Evolutionary conservation across 2,113 vertebrate genomes (phyloP).

Genomic region (Aythya baeri): DNA sequence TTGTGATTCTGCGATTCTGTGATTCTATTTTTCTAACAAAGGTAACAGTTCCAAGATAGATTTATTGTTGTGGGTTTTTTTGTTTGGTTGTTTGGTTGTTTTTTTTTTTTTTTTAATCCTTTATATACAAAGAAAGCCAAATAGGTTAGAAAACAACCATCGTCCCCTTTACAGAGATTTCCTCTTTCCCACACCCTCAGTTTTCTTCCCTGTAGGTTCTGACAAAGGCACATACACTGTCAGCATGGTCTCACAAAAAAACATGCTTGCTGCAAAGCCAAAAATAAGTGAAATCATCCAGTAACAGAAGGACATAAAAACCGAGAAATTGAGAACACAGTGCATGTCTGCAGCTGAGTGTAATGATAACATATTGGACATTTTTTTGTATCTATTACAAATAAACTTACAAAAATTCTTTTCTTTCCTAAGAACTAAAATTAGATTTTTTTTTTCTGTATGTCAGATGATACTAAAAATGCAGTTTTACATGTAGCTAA

Average conservation of each 20-base stretch:
- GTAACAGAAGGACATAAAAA: not conserved
- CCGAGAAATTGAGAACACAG: not conserved
- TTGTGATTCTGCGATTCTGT: not conserved
- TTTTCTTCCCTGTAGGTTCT: not conserved
- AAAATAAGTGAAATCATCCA: not conserved
- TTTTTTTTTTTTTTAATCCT: not conserved
- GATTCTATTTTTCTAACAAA: not conserved
- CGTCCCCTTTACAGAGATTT: not conserved
- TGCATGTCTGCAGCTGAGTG: not conserved
- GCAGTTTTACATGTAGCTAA: not conserved
- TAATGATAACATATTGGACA: rapidly evolving
- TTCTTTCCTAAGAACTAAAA: not conserved
- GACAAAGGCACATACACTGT: not conserved
- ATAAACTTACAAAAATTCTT: not conserved
- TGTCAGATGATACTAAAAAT: not conserved
- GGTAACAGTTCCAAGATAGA: not conserved
- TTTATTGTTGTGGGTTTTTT: not conserved
- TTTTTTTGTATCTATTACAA: not conserved
- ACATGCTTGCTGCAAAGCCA: not conserved
- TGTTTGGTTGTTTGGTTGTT: too few species aligned
- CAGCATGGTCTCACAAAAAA: not conserved
- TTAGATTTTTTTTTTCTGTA: not conserved
- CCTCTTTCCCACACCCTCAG: too few species aligned
- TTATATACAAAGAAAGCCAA: not conserved
- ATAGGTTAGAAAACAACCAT: not conserved